Conservation (phyloP, 2,888 invertebrate species). For the Troglohyphantes excavatus region DNA sequence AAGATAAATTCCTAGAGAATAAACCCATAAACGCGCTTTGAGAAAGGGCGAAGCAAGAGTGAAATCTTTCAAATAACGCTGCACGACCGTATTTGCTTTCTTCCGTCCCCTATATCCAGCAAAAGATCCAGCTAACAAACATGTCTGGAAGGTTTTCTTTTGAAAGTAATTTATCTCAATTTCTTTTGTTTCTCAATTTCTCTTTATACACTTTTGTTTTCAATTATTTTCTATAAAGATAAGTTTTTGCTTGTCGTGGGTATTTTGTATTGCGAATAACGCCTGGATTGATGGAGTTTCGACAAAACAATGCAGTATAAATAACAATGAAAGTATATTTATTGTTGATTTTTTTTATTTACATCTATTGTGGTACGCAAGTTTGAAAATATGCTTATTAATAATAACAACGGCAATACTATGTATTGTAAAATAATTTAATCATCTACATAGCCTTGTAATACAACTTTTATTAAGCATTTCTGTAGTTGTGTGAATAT, state of each 20-base stretch:
- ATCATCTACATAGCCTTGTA: too few species aligned
- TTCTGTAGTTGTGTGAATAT: too few species aligned
- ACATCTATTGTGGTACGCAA: too few species aligned
- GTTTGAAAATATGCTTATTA: too few species aligned
- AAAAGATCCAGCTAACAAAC: background rate
- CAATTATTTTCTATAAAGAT: constrained; percentile 45
- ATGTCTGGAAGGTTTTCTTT: constrained; percentile 21
- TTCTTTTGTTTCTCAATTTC: constrained; percentile 34
- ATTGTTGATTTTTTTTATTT: too few species aligned
- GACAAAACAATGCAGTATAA: too few species aligned
- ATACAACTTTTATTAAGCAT: too few species aligned
- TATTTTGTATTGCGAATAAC: constrained; percentile 10
- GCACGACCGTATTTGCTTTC: constrained; percentile 21
- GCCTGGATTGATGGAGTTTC: constrained; percentile 36
- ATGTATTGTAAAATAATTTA: too few species aligned
- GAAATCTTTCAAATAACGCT: constrained; percentile 42
- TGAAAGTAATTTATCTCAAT: constrained; percentile 49
- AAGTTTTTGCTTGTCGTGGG: constrained; percentile 7
- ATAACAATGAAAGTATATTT: too few species aligned
- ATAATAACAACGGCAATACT: too few species aligned
- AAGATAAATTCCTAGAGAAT: constrained; percentile 34
- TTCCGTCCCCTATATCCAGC: background rate
- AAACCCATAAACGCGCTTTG: constrained; percentile 11
- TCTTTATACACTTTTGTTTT: constrained; percentile 52
- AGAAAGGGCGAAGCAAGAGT: constrained; percentile 9